Percentiles rank a stretch among this genome's conserved stretches.
Conservation (phyloP, 2,888 invertebrate genomes). For the Chrysolina americana region DNA sequence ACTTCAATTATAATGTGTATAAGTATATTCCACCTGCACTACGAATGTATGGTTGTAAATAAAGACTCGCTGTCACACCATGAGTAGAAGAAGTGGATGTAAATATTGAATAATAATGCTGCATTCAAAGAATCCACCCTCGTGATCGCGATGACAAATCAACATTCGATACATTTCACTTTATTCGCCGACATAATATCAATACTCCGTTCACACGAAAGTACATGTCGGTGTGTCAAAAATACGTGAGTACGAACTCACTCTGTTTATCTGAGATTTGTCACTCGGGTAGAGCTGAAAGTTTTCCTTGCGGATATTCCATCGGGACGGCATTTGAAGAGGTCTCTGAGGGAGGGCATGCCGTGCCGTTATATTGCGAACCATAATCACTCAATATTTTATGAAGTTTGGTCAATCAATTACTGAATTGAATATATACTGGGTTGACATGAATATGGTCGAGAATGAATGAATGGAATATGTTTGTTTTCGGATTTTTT, state of each 20-base stretch:
- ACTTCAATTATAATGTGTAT: no score
- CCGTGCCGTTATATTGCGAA: not conserved
- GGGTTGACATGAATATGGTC: not conserved
- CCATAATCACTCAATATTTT: conserved; percentile 6
- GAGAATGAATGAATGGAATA: no score
- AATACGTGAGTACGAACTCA: not conserved
- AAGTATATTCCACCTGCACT: no score
- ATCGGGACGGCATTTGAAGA: conserved; percentile 10
- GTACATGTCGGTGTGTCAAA: conserved; percentile 8
- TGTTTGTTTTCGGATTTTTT: no score
- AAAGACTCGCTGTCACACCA: no score
- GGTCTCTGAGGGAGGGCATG: conserved; percentile 18
- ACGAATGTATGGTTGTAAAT: no score
- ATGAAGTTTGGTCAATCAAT: conserved; percentile 1
- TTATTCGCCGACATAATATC: not conserved
- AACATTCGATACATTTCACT: not conserved
- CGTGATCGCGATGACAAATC: no score
- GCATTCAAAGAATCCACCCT: no score
- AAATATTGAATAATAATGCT: no score
- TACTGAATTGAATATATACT: not conserved
- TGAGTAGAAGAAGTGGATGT: no score
- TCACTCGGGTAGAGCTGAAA: conserved; percentile 1
- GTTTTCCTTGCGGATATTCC: conserved; percentile 18
- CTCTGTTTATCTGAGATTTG: conserved; percentile 1
- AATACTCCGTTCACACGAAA: not conserved